A percentile compares a stretch with the other conserved stretches of the same genome.
These are phyloP conservation scores for Halichondria panicea DNA, from an alignment of 37 sponge, comb jelly and placozoan species.

Conservation along the genomic window DNA sequence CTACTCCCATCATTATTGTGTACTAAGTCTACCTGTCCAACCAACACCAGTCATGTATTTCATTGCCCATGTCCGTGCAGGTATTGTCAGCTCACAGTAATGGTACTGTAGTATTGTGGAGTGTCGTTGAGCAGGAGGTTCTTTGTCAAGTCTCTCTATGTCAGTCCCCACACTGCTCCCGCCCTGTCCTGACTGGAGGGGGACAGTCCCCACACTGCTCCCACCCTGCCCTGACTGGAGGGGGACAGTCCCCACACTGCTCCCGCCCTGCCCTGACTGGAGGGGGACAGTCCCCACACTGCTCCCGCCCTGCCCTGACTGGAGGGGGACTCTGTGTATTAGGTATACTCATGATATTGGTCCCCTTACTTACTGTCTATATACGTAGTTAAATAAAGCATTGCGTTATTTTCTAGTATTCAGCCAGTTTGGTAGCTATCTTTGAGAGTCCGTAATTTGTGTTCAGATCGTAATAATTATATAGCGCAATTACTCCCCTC, in stretches of 20 bases:
- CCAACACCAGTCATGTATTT: neutral
- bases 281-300: no score
- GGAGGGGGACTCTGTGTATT: neutral
- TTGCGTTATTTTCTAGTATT: neutral
- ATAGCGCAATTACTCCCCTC: slow-evolving; percentile 45
- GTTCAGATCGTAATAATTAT: no score
- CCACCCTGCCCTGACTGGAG: no score
- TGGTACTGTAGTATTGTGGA: slow-evolving; percentile 47
- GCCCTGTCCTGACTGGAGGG: no score
- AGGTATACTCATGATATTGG: no score
- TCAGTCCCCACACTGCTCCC: no score
- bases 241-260: neutral
- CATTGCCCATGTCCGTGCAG: slow-evolving; percentile 4
- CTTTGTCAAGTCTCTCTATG: slow-evolving; percentile 1
- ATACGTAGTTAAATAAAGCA: no score
- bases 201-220: no score
- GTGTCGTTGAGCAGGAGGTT: slow-evolving; percentile 1
- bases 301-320: neutral
- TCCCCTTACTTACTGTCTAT: no score
- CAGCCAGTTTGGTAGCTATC: neutral
- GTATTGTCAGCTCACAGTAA: slow-evolving; percentile 27
- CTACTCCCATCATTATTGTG: no score
- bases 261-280: neutral
- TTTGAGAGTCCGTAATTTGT: no score
- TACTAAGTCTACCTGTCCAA: no score